These are phyloP conservation scores for Hydrolagus affinis DNA, from an alignment of 2,113 vertebrate genomes.

Conservation along the genomic window DNA sequence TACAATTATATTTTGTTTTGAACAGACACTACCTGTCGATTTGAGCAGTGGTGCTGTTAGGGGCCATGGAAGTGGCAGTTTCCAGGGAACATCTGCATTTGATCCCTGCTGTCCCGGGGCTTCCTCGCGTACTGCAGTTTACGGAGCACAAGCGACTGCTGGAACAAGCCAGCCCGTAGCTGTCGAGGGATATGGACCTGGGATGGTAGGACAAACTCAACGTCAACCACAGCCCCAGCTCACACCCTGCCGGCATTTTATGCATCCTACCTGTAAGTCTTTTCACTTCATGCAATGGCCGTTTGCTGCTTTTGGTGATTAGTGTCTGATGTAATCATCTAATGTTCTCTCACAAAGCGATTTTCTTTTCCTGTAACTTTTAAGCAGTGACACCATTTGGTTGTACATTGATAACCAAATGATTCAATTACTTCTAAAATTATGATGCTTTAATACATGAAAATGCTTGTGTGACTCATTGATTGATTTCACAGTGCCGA, in stretches of 20 bases:
- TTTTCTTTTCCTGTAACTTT: neutral
- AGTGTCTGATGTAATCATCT: neutral
- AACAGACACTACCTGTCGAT: constrained; percentile 94
- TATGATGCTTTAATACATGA: neutral
- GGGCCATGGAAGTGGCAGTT: constrained; percentile 66
- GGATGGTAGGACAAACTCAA: constrained; percentile 71
- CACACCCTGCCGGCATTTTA: constrained; percentile 86
- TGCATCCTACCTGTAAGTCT: constrained; percentile 86
- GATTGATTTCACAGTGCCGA: neutral
- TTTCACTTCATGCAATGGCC: neutral
- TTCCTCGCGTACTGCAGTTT: constrained; percentile 74
- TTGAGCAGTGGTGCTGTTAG: constrained; percentile 83
- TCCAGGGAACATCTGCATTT: constrained; percentile 86
- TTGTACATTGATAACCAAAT: neutral
- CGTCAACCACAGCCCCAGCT: constrained; percentile 69
- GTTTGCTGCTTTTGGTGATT: neutral
- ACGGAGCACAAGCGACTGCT: constrained; percentile 71
- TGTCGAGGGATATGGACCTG: constrained; percentile 73
- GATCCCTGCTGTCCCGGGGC: constrained; percentile 93
- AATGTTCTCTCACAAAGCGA: neutral
- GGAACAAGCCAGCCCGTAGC: constrained; percentile 74
- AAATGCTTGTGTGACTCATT: neutral
- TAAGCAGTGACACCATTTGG: neutral
- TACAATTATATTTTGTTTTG: constrained; percentile 33
- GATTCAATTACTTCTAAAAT: neutral